These are phyloP conservation scores for Toxotes lorentzi DNA, from an alignment of 2,797 vertebrate genomes.

Conservation along the genomic window DNA sequence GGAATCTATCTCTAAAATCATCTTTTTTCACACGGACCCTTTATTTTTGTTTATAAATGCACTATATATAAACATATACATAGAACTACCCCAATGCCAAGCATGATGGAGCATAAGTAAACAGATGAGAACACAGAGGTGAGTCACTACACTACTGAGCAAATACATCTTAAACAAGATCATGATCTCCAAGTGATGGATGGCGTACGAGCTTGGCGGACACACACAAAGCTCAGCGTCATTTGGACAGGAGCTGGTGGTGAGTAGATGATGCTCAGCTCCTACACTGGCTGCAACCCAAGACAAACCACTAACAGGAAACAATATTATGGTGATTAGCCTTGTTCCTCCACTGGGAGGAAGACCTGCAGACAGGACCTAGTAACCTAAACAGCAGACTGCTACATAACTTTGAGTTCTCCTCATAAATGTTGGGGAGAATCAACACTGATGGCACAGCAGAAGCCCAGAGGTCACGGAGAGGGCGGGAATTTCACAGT, in stretches of 20 bases:
- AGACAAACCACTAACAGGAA: slow-evolving; percentile 45
- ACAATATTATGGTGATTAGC: slow-evolving; percentile 39
- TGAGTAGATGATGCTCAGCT: slow-evolving; percentile 25
- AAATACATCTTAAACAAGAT: slow-evolving; percentile 22
- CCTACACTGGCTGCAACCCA: slow-evolving; percentile 25
- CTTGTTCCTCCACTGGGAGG: slow-evolving; percentile 16
- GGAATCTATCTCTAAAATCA: slow-evolving; percentile 2
- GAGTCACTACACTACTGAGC: slow-evolving; percentile 27
- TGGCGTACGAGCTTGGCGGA: slow-evolving; percentile 14
- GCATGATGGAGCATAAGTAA: slow-evolving; percentile 26
- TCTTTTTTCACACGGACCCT: background rate
- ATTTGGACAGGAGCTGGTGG: slow-evolving; percentile 25
- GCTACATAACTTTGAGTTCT: slow-evolving; percentile 1
- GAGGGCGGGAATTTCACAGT: background rate
- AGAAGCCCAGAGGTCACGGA: background rate
- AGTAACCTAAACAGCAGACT: slow-evolving; percentile 20
- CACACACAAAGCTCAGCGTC: background rate
- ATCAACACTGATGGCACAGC: background rate
- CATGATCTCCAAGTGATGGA: slow-evolving; percentile 25
- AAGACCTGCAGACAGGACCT: slow-evolving; percentile 18
- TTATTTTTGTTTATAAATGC: slow-evolving; percentile 32
- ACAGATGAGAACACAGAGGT: slow-evolving; percentile 27
- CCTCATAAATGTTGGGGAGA: background rate
- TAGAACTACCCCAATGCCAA: background rate
- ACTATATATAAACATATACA: background rate